phyloP scores from a whole-genome alignment of 2,113 vertebrate genomes.

The Aepyceros melampus region DNA sequence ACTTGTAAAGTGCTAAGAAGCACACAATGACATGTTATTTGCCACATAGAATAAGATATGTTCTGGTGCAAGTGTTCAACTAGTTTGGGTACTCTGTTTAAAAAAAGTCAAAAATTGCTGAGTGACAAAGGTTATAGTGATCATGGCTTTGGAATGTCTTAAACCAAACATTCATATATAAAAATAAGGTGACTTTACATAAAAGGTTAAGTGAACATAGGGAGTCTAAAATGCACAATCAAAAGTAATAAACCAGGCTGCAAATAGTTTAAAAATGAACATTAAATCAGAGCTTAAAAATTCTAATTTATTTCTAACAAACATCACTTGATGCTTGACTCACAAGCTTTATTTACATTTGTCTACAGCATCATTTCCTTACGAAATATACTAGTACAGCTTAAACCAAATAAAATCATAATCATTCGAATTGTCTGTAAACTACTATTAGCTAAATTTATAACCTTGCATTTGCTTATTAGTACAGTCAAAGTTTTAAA shows the following conservation, averaged over 20 bases:
- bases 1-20: not conserved
- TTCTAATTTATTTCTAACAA: conserved; percentile 59
- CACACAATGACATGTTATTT: not conserved
- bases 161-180: not conserved
- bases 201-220: not conserved
- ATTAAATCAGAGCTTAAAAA: conserved; percentile 39
- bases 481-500: conserved; percentile 80
- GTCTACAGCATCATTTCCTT: conserved; percentile 81
- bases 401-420: conserved; percentile 80
- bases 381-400: conserved; percentile 78
- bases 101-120: not conserved
- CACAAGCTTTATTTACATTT: conserved; percentile 88
- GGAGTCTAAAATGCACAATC: not conserved
- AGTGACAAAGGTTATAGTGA: not conserved
- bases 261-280: conserved; percentile 19
- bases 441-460: conserved; percentile 75
- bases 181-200: not conserved
- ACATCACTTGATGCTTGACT: conserved; percentile 72
- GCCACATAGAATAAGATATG: not conserved
- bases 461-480: conserved; percentile 76
- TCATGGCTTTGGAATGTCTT: not conserved
- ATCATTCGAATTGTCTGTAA: conserved; percentile 66
- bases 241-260: conserved; percentile 24
- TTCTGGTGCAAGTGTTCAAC: not conserved
- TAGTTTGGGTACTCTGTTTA: not conserved